These are phyloP conservation scores for Phasianus colchicus DNA, from an alignment of 2,113 vertebrate genomes.

Conservation along the genomic window DNA sequence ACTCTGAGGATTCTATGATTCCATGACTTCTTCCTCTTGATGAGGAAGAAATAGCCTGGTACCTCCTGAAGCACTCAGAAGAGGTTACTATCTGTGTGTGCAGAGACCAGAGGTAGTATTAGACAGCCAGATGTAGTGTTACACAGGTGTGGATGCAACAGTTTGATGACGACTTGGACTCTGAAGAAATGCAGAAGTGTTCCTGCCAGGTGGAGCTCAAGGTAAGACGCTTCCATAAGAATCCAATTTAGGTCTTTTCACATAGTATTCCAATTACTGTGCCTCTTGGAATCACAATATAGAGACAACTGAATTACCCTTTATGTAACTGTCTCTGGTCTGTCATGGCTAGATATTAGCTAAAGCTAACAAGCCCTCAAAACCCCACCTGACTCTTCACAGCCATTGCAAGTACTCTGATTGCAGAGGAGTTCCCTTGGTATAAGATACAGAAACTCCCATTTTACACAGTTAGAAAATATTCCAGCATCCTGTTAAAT, in stretches of 20 bases:
- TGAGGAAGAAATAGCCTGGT: not conserved
- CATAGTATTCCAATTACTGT: accelerated
- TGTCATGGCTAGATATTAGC: not conserved
- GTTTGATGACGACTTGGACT: not conserved
- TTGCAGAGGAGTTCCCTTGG: not conserved
- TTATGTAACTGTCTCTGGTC: not conserved
- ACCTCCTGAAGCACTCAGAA: not conserved
- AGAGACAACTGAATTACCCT: not conserved
- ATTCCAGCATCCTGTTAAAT: not conserved
- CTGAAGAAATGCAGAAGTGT: not conserved
- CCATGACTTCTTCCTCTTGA: not conserved
- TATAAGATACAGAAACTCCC: accelerated
- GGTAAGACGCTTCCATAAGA: not conserved
- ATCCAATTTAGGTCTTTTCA: not conserved
- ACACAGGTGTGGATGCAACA: not conserved
- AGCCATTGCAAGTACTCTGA: not conserved
- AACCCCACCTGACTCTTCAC: not conserved
- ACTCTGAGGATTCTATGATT: no score
- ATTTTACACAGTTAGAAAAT: not conserved
- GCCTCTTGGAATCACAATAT: not conserved
- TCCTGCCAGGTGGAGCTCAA: not conserved
- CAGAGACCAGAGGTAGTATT: not conserved
- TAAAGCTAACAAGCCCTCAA: not conserved
- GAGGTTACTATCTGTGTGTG: not conserved
- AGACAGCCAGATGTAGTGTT: not conserved